phyloP scores from a whole-genome alignment of 2,888 invertebrate species.

The Merodon equestris region DNA sequence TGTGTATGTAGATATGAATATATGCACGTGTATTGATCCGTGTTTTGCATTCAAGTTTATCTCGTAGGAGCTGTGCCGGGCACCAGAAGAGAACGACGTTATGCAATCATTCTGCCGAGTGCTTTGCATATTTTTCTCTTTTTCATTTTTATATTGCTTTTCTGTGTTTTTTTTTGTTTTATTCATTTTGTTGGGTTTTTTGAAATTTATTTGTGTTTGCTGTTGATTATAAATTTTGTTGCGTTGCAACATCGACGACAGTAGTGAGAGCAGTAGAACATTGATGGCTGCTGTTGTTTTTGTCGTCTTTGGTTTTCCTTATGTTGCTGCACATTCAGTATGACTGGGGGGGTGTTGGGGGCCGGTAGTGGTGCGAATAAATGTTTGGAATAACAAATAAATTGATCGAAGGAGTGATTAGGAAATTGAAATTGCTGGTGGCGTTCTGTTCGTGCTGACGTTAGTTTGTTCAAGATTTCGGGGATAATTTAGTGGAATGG shows the following conservation, averaged over 20 bases:
- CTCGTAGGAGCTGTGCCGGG: slow-evolving; percentile 25
- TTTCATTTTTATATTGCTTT: slow-evolving; percentile 26
- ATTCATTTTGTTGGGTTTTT: slow-evolving; percentile 14
- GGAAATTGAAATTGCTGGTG: slow-evolving; percentile 47
- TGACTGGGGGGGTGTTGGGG: neutral
- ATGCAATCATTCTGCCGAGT: slow-evolving; percentile 56
- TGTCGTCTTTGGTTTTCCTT: slow-evolving; percentile 20
- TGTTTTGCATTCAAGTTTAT: slow-evolving; percentile 60
- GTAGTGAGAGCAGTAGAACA: slow-evolving; percentile 41
- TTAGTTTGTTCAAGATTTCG: slow-evolving; percentile 34
- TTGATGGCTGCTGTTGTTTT: slow-evolving; percentile 20
- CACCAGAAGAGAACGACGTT: slow-evolving; percentile 39
- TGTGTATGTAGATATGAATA: no score
- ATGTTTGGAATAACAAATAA: slow-evolving; percentile 57
- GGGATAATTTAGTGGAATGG: slow-evolving; percentile 35
- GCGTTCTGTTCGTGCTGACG: slow-evolving; percentile 36
- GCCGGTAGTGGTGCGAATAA: slow-evolving; percentile 15
- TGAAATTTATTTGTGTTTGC: slow-evolving; percentile 34
- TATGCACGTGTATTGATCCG: slow-evolving; percentile 37
- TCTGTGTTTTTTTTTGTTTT: slow-evolving; percentile 15
- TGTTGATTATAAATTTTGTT: slow-evolving; percentile 59
- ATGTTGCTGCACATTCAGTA: no score
- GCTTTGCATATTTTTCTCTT: slow-evolving; percentile 41
- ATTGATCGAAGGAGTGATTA: slow-evolving; percentile 54
- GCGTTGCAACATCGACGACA: slow-evolving; percentile 54